phyloP scores from a whole-genome alignment of 2,113 vertebrate genomes.

The Planiliza haematocheilus region DNA sequence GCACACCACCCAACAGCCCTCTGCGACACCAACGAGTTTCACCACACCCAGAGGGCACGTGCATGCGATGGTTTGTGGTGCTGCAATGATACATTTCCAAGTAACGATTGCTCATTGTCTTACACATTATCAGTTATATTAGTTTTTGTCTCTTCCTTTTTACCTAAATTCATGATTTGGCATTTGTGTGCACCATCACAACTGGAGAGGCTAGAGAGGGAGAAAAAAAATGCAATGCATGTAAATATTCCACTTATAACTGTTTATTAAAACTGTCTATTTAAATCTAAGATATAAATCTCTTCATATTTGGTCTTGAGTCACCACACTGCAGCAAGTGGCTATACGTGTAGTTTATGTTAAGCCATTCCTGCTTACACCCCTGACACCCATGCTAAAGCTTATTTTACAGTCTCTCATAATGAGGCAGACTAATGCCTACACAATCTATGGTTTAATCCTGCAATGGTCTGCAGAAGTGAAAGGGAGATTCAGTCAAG shows the following conservation, averaged over 20 bases:
- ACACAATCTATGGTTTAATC: slow-evolving; percentile 20
- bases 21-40: slow-evolving; percentile 26
- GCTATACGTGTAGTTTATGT: neutral
- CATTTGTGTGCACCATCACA: too few relatives aligned
- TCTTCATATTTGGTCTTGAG: too few relatives aligned
- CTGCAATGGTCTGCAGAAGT: slow-evolving; percentile 8
- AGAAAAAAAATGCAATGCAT: too few relatives aligned
- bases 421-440: slow-evolving; percentile 18
- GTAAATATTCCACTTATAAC: too few relatives aligned
- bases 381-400: neutral
- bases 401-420: slow-evolving; percentile 17
- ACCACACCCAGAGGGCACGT: slow-evolving; percentile 14
- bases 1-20: slow-evolving; percentile 20
- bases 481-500: slow-evolving; percentile 59
- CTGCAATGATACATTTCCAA: too few relatives aligned
- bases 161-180: too few relatives aligned
- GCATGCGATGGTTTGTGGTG: neutral
- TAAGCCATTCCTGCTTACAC: neutral
- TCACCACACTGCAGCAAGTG: neutral
- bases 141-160: too few relatives aligned
- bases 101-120: too few relatives aligned
- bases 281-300: too few relatives aligned
- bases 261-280: too few relatives aligned
- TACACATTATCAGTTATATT: too few relatives aligned
- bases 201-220: too few relatives aligned